phyloP scores from a whole-genome alignment of 2,113 vertebrate genomes.

The Rattus rattus region DNA sequence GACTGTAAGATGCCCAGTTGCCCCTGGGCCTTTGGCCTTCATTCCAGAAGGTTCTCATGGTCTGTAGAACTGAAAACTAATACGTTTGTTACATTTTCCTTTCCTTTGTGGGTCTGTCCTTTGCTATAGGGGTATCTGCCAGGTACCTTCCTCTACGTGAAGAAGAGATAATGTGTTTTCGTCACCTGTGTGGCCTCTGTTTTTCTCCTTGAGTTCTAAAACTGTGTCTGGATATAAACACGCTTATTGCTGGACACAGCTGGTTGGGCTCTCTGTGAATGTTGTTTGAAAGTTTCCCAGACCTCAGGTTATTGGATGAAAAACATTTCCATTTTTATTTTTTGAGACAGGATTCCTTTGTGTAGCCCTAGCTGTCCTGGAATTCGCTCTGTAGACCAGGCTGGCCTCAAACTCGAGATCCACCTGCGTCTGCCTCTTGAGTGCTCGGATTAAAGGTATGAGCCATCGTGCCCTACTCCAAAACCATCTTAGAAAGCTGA shows the following conservation, averaged over 20 bases:
- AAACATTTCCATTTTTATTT: not conserved
- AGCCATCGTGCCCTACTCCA: not conserved
- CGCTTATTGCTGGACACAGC: not conserved
- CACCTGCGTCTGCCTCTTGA: not conserved
- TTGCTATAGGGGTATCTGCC: not conserved
- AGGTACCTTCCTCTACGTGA: not conserved
- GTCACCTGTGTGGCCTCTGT: not conserved
- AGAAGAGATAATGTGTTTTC: not conserved
- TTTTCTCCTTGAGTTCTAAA: not conserved
- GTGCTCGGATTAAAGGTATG: not conserved
- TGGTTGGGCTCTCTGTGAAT: not conserved
- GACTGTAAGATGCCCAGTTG: not conserved
- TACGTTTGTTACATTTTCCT: not conserved
- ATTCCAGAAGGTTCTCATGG: not conserved
- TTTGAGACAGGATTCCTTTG: not conserved
- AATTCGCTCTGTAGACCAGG: not conserved
- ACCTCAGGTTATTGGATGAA: not conserved
- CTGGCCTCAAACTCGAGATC: not conserved
- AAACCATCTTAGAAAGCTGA: not conserved
- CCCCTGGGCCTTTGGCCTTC: not conserved
- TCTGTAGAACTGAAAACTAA: not conserved
- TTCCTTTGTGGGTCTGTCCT: slow-evolving; percentile 3
- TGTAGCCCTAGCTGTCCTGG: not conserved
- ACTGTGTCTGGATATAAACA: not conserved
- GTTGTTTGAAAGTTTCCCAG: not conserved